Evolutionary conservation across 1,140 invertebrate species (phyloP).

Genomic region (Trialeurodes vaporariorum): DNA sequence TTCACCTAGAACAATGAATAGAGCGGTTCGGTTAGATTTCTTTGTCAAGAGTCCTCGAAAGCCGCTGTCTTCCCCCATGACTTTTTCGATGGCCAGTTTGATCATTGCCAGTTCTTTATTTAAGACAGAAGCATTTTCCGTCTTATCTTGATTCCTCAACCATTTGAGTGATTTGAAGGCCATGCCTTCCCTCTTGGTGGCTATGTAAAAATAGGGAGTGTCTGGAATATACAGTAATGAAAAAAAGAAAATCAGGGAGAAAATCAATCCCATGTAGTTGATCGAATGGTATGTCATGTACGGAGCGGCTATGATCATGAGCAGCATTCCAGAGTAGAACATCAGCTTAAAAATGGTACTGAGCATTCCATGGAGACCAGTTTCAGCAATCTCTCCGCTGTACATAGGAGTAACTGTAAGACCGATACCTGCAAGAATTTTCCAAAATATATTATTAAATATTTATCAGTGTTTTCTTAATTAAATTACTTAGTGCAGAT

Average conservation of each 20-base stretch:
- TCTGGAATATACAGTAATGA: not conserved
- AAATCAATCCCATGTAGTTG: not conserved
- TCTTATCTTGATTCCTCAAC: not conserved
- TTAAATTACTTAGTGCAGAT: too few species aligned
- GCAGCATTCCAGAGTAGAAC: not conserved
- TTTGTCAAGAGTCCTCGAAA: not conserved
- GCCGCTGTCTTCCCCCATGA: not conserved
- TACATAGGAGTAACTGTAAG: not conserved
- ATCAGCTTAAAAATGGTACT: not conserved
- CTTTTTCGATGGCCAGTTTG: not conserved
- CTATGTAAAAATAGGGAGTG: not conserved
- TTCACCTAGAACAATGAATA: not conserved
- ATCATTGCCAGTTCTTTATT: not conserved
- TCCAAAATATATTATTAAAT: too few species aligned
- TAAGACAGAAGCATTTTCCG: not conserved
- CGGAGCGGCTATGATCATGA: not conserved
- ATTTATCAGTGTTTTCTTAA: too few species aligned
- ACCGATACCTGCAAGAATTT: not conserved
- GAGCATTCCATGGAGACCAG: not conserved
- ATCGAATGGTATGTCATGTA: not conserved
- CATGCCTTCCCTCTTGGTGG: not conserved
- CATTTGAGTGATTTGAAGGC: not conserved
- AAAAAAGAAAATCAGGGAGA: not conserved
- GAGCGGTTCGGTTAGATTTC: not conserved
- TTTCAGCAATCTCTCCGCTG: not conserved